Evolutionary conservation across 2,888 invertebrate genomes (phyloP), one percentile per base, ranked within the genome.

Genomic region (Dexiosoma caninum): DNA sequence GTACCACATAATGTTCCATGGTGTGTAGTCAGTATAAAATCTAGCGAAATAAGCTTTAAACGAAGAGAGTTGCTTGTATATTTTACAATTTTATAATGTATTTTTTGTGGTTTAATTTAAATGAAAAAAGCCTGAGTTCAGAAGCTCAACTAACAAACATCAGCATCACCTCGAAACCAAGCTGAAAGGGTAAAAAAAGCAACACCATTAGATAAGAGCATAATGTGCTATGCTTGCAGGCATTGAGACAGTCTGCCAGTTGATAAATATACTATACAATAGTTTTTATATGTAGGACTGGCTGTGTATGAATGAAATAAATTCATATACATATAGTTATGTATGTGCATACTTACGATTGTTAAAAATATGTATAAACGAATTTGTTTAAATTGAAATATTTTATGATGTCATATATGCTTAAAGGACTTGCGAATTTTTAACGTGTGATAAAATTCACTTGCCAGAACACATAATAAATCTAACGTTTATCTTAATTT

Each of bases 71-170:
- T 46, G 51, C 55, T 51, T 57, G 57, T 64, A 62, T 42, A 55
- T 74, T 75, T 74, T 69, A 70, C 57, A 66, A 75, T 51, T 70
- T 75, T 75, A 57, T 70, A 57, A 51, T 46, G 75, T 12, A 53
- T 76, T 80, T 80, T 75, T 71, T 71, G 70, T 53, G 76, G 76
- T 80, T 76, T 67, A 80, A 76, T 80, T 71, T 76, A 72, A 80
- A 72, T 72, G 71, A 72, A 67, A 69, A 75, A 70, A 59, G 59
- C 40, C 53, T 40, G 9, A 32, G 42, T 35, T 53, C 59, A 44
- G 37, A 64, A 70, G 40, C 16, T 67, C 51, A 70, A 19, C 27
- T 46, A 44, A 37, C 59, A 76, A 57, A 46, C 53, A 79, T 49
- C 69, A 51, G 55, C 53, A 67, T 40, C 37, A 55, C 12, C 42